Percentiles rank a stretch among this genome's conserved stretches.
Evolutionary conservation across 2,797 vertebrate genomes (phyloP).

Genomic region (Hylomyscus alleni): DNA sequence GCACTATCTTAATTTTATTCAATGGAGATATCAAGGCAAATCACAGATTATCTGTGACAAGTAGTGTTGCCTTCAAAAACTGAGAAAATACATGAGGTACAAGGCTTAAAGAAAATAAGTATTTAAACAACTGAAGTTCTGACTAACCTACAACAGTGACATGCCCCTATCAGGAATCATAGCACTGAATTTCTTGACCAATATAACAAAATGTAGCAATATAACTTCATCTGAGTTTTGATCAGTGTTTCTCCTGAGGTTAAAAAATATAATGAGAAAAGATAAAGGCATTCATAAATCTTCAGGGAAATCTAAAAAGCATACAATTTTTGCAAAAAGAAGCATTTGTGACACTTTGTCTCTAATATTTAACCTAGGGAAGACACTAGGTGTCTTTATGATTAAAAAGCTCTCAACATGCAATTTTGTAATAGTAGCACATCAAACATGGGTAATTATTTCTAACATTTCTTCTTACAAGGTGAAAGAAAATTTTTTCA

Average conservation of each 20-base stretch:
- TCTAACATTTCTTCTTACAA: constrained; percentile 17
- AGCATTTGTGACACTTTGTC: not conserved
- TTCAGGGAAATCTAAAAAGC: not conserved
- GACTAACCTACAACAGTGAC: not conserved
- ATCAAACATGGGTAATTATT: constrained; percentile 38
- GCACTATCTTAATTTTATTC: not conserved
- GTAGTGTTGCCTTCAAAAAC: not conserved
- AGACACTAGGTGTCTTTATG: not conserved
- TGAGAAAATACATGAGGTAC: not conserved
- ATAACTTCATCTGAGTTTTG: not conserved
- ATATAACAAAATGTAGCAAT: not conserved
- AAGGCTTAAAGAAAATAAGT: not conserved
- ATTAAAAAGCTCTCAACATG: not conserved
- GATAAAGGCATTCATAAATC: not conserved
- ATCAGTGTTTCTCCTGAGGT: not conserved
- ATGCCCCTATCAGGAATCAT: not conserved
- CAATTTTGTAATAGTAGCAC: not conserved
- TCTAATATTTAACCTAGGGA: constrained; percentile 14
- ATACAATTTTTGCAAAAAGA: not conserved
- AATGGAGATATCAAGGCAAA: not conserved
- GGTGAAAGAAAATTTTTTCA: not conserved
- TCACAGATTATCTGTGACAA: not conserved
- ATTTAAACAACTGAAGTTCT: not conserved
- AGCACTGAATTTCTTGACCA: not conserved
- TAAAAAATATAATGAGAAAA: constrained; percentile 6